A percentile compares a stretch with the other conserved stretches of the same genome.
Evolutionary conservation across 2,113 vertebrate species (phyloP).

Genomic region (Collichthys lucidus): DNA sequence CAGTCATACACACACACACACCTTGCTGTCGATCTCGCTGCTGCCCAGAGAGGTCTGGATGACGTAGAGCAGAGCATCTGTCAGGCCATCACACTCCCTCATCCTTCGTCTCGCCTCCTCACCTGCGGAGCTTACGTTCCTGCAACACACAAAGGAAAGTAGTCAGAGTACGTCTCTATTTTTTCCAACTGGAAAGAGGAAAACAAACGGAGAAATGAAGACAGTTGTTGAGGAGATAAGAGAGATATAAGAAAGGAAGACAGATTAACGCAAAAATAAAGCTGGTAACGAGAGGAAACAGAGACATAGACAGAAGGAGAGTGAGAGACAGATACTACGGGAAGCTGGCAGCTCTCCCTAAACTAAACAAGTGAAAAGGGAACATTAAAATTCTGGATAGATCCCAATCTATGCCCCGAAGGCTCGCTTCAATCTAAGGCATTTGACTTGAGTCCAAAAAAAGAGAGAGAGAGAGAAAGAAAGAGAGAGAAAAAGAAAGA

Average conservation of each 20-base stretch:
- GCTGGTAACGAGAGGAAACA: conserved; percentile 15
- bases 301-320: background rate
- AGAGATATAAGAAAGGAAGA: conserved; percentile 43
- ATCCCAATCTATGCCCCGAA: conserved; percentile 67
- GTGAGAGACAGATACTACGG: conserved; percentile 23
- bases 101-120: conserved; percentile 97
- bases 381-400: conserved; percentile 74
- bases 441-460: conserved; percentile 72
- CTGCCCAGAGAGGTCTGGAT: conserved; percentile 98
- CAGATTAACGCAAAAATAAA: conserved; percentile 35
- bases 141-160: conserved; percentile 78
- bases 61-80: conserved; percentile 96
- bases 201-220: conserved; percentile 31
- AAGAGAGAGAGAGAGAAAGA: background rate
- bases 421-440: conserved; percentile 71
- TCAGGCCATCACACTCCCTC: conserved; percentile 98
- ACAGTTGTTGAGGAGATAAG: conserved; percentile 24
- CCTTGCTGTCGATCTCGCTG: conserved; percentile 99
- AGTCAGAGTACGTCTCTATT: background rate
- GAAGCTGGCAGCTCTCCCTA: conserved; percentile 58
- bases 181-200: conserved; percentile 38
- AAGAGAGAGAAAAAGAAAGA: background rate
- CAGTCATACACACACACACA: conserved; percentile 75
- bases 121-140: conserved; percentile 98
- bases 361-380: conserved; percentile 69